Percentiles rank a stretch among this genome's conserved stretches.
Evolutionary conservation across 2,113 vertebrate genomes (phyloP).

Genomic region (Otolemur garnettii): DNA sequence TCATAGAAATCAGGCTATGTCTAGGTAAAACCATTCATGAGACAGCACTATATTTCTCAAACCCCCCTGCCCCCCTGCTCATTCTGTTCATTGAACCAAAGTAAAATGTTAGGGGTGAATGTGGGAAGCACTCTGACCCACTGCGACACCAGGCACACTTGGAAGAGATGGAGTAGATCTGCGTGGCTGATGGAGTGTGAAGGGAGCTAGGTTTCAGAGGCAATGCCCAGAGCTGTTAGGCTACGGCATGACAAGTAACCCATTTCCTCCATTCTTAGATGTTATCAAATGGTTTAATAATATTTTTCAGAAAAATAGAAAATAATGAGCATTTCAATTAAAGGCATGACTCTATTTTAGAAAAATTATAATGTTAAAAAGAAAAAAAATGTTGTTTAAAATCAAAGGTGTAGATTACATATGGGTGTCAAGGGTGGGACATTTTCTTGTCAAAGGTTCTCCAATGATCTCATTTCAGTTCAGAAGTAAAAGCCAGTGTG

Average conservation of each 20-base stretch:
- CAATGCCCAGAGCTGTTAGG: fast-evolving
- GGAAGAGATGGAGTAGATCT: background rate
- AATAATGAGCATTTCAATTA: background rate
- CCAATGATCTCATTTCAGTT: conserved; percentile 10
- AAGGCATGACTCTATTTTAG: conserved; percentile 3
- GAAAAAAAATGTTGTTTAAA: background rate
- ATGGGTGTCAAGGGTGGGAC: background rate
- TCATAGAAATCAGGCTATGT: background rate
- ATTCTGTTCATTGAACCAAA: background rate
- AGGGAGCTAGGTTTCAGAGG: background rate
- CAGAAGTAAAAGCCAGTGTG: background rate
- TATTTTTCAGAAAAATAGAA: background rate
- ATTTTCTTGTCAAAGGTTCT: background rate
- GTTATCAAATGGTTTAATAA: background rate
- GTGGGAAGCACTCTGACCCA: background rate
- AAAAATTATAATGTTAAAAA: conserved; percentile 20
- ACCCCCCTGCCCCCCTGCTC: too few relatives aligned
- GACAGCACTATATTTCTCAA: background rate
- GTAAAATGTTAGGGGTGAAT: background rate
- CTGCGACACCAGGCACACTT: background rate
- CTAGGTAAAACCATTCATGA: background rate
- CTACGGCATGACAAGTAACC: background rate
- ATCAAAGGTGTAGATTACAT: background rate
- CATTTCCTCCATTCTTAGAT: background rate
- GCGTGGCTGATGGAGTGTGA: background rate